Conservation (phyloP, 2,888 invertebrate species). For the Scelioninae gen. 2 region DNA sequence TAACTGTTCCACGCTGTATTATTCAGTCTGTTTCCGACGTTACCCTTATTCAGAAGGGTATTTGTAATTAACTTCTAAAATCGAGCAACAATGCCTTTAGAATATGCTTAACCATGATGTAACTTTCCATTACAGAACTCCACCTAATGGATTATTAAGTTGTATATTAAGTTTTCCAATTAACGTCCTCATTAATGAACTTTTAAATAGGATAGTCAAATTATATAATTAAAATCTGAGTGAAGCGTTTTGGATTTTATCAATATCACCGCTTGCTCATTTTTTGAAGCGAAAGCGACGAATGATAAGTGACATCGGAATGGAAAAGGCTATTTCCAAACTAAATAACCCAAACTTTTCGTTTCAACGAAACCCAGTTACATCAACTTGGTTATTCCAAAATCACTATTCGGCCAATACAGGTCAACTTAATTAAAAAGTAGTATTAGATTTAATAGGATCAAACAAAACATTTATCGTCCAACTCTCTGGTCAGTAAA, state of each 20-base stretch:
- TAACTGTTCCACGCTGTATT: too few species aligned
- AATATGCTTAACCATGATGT: constrained; percentile 4
- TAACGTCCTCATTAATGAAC: constrained; percentile 19
- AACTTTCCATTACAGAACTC: not conserved
- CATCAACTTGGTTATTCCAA: too few species aligned
- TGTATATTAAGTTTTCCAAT: constrained; percentile 26
- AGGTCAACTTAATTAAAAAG: constrained; percentile 24
- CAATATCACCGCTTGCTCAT: too few species aligned
- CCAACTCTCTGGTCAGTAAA: not conserved
- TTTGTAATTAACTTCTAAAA: not conserved
- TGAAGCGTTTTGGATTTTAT: not conserved
- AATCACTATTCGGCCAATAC: constrained; percentile 2
- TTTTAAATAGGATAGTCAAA: constrained; percentile 15
- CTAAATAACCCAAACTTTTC: constrained; percentile 11
- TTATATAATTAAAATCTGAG: constrained; percentile 13
- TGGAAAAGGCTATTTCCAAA: not conserved
- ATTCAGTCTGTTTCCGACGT: not conserved
- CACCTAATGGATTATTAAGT: constrained; percentile 13
- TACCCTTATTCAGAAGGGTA: not conserved
- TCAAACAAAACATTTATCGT: constrained; percentile 11
- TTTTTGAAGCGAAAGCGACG: not conserved
- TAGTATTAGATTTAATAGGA: constrained; percentile 3
- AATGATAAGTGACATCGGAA: not conserved
- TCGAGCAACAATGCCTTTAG: not conserved
- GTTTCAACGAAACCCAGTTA: not conserved